Base-by-base conservation (phyloP, 2,113 vertebrate genomes). In the Mormoops blainvillei region DNA sequence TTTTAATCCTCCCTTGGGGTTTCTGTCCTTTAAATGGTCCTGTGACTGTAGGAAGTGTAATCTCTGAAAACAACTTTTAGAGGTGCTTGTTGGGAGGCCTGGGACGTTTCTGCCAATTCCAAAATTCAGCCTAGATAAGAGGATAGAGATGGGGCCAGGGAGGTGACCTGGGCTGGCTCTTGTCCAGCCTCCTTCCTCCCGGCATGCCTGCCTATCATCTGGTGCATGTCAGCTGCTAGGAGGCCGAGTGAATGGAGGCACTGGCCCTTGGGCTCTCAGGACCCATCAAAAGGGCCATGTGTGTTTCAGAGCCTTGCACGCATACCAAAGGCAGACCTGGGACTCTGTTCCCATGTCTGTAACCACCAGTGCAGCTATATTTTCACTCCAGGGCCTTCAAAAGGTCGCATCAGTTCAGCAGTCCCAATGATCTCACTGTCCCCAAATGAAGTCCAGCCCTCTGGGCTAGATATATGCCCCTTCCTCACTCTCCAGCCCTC, bases 21-120 rank as follows among this genome's bases (percentile, higher is more conserved):
- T 91, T 78, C 54, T 52, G n/a, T 78, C 73, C 78, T 96, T 67
- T 70, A 63, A 48, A 28, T 3, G 36, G 31, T 50, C 33, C 24
- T 36, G 28, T 24, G 9, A 13, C 4, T 82, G 13, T 19, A 92
- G 43, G 52, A 82, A n/a, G 74, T 90, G 52, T 67, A 76, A 70
- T 68, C 63, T 52, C 61, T 12, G 22, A 92, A 65, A 58, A 84
- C 13, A 61, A 54, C 16, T 41, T 89, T 73, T 24, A 52, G 45
- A 41, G 38, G 11, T 73, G 28, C 54, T 22, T 65, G 3, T n/a
- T 73, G 33, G 81, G 38, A 70, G 19, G 13, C 52, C 41, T 67
- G 54, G 76, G 70, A 56, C 24, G 16, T 43, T 81, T 63, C 31
- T 67, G 83, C 54, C 68, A 73, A 12, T 48, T 91, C 80, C 50